Conservation (phyloP, 2,888 invertebrate species). For the Zeuzera pyrina region DNA sequence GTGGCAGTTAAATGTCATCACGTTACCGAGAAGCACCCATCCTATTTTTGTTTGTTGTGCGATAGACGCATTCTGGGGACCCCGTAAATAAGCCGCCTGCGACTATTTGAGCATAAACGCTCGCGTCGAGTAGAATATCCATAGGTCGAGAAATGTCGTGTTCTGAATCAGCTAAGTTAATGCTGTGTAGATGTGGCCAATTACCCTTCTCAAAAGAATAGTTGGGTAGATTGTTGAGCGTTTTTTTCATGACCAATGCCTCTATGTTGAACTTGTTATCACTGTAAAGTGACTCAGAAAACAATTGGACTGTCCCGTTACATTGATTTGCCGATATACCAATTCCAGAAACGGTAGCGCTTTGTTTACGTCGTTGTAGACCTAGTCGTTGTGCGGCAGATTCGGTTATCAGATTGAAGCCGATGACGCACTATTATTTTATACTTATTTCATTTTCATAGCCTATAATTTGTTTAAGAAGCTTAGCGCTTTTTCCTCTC, state of each 20-base stretch:
- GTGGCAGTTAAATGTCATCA: slow-evolving; percentile 5
- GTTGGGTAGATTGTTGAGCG: slow-evolving; percentile 9
- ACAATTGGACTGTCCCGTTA: slow-evolving; percentile 5
- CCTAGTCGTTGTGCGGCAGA: too few relatives aligned
- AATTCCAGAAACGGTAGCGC: slow-evolving; percentile 8
- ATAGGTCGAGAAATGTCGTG: slow-evolving; percentile 9
- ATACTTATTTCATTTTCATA: too few relatives aligned
- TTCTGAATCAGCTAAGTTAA: slow-evolving; percentile 8
- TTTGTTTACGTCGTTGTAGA: slow-evolving; percentile 6
- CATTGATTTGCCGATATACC: slow-evolving; percentile 6
- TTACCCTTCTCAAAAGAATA: slow-evolving; percentile 5
- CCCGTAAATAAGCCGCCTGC: slow-evolving; percentile 1
- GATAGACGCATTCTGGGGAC: background rate
- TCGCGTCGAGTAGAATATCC: slow-evolving; percentile 10
- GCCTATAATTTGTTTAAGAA: too few relatives aligned
- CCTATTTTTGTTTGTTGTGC: slow-evolving; percentile 5
- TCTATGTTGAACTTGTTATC: slow-evolving; percentile 4
- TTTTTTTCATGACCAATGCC: slow-evolving; percentile 7
- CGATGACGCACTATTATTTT: too few relatives aligned
- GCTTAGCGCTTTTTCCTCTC: too few relatives aligned
- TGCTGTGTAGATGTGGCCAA: slow-evolving; percentile 8
- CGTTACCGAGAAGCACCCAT: slow-evolving; percentile 2
- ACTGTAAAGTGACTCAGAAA: slow-evolving; percentile 3
- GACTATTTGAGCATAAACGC: slow-evolving; percentile 4
- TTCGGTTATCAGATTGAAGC: too few relatives aligned